Evolutionary conservation across 2,113 vertebrate genomes (phyloP).

Genomic region (Ondatra zibethicus): DNA sequence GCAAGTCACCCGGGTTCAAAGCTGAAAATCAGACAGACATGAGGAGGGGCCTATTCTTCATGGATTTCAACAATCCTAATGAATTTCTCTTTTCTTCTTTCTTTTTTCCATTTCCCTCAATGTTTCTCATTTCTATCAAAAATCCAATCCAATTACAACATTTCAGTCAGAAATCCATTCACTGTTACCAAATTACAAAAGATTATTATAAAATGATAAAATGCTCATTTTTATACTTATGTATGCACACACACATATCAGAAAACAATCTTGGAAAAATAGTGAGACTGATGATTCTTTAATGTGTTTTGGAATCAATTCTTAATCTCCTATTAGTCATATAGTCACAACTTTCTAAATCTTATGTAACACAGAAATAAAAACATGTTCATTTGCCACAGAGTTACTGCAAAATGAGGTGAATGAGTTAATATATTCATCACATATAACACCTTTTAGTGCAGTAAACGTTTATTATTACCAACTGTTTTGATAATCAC

Average conservation of each 20-base stretch:
- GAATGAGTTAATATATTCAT: neutral
- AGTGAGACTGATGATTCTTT: neutral
- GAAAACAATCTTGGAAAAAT: neutral
- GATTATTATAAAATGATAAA: neutral
- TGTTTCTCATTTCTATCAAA: neutral
- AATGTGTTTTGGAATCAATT: neutral
- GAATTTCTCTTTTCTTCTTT: neutral
- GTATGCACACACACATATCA: neutral
- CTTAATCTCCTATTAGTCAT: neutral
- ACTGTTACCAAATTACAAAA: neutral
- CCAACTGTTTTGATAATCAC: neutral
- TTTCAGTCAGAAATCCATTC: neutral
- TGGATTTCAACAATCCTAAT: neutral
- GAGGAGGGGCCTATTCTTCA: neutral
- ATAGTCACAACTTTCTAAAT: neutral
- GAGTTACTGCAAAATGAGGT: neutral
- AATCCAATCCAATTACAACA: neutral
- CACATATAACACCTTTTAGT: neutral
- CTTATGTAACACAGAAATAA: neutral
- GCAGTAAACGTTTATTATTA: neutral
- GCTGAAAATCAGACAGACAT: rapidly evolving
- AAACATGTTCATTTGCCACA: neutral
- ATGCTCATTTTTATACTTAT: neutral
- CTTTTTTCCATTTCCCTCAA: neutral
- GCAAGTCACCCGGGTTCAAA: neutral